Percentiles rank a stretch among this genome's conserved stretches.
Conservation (phyloP, 1,140 invertebrate genomes). For the Drosophila takahashii region DNA sequence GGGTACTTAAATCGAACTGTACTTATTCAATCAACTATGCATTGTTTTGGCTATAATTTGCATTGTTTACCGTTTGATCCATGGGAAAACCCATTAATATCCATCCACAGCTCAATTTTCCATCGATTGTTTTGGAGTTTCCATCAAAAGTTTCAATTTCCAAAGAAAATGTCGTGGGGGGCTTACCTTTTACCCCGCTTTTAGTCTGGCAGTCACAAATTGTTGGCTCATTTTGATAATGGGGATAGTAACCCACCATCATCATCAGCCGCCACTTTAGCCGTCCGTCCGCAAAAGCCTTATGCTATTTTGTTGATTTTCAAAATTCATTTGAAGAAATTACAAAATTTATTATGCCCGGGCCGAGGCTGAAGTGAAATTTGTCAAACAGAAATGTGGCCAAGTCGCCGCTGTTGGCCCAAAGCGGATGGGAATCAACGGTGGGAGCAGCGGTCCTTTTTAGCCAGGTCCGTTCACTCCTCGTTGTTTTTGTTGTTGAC, state of each 20-base stretch:
- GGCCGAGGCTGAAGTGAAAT: slow-evolving; percentile 64
- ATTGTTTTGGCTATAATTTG: slow-evolving; percentile 2
- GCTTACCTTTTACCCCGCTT: neutral
- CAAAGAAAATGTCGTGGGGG: slow-evolving; percentile 14
- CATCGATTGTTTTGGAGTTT: slow-evolving; percentile 24
- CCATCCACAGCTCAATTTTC: slow-evolving; percentile 12
- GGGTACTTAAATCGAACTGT: neutral
- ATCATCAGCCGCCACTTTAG: neutral
- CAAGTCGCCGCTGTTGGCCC: slow-evolving; percentile 5
- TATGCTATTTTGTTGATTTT: slow-evolving; percentile 56
- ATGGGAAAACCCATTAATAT: slow-evolving; percentile 14
- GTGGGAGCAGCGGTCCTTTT: slow-evolving; percentile 23
- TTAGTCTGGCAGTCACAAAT: slow-evolving; percentile 26
- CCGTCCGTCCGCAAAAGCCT: neutral
- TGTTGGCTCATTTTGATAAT: slow-evolving; percentile 56
- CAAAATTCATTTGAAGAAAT: slow-evolving; percentile 78
- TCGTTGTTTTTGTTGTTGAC: slow-evolving; percentile 49
- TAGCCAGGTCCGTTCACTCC: slow-evolving; percentile 14
- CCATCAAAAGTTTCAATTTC: slow-evolving; percentile 35
- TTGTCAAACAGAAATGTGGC: slow-evolving; percentile 64
- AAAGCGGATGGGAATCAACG: slow-evolving; percentile 9
- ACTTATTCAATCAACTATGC: neutral
- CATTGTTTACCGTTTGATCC: slow-evolving; percentile 1
- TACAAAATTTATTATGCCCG: slow-evolving; percentile 74
- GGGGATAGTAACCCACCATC: slow-evolving; percentile 7